These are phyloP conservation scores for Oscheius onirici DNA, from an alignment of 2,888 invertebrate species.

Conservation along the genomic window DNA sequence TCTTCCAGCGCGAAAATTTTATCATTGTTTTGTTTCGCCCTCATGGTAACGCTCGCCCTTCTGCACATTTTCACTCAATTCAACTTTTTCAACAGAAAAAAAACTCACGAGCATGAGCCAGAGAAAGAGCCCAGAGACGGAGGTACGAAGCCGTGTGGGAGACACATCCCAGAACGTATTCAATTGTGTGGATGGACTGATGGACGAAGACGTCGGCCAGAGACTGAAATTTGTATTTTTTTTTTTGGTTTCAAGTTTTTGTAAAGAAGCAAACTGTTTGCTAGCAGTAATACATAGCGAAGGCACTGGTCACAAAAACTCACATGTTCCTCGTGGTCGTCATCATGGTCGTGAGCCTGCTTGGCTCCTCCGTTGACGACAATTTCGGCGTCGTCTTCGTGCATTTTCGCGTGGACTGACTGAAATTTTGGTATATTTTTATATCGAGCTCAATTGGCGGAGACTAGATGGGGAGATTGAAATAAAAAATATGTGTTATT, in stretches of 20 bases:
- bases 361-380: conserved; percentile 63
- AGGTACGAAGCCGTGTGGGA: conserved; percentile 87
- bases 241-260: not conserved
- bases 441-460: too few relatives aligned
- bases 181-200: conserved; percentile 77
- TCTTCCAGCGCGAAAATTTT: too few relatives aligned
- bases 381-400: conserved; percentile 68
- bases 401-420: conserved; percentile 68
- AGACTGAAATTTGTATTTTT: conserved; percentile 33
- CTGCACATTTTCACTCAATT: too few relatives aligned
- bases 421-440: conserved; percentile 35
- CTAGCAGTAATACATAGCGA: too few relatives aligned
- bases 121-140: conserved; percentile 70
- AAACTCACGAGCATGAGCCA: conserved; percentile 67
- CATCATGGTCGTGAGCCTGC: conserved; percentile 32
- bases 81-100: not conserved
- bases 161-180: conserved; percentile 96
- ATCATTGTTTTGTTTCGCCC: too few relatives aligned
- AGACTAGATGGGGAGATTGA: too few relatives aligned
- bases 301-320: too few relatives aligned
- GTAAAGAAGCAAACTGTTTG: too few relatives aligned
- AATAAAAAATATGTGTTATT: too few relatives aligned
- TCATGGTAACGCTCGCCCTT: too few relatives aligned
- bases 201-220: conserved; percentile 89
- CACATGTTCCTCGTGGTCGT: conserved; percentile 44